Evolutionary conservation across 2,113 vertebrate species (phyloP).

Genomic region (Atherinomorus stipes): DNA sequence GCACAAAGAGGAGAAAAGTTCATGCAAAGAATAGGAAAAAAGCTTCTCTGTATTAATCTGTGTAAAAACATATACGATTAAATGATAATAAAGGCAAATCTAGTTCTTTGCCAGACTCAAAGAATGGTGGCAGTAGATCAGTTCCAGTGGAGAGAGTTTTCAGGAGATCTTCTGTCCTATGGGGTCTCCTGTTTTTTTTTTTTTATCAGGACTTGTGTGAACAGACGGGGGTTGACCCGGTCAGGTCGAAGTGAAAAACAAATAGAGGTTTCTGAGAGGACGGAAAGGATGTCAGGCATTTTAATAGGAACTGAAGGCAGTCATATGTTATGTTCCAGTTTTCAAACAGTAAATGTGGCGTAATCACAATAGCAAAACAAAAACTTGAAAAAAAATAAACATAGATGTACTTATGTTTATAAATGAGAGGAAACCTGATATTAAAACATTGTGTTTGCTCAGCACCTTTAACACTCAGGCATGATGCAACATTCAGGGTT

Average conservation of each 20-base stretch:
- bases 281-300: slow-evolving; percentile 35
- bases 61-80: background rate
- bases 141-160: background rate
- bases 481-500: background rate
- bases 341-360: background rate
- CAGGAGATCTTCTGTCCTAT: slow-evolving; percentile 15
- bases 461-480: background rate
- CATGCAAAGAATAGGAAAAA: background rate
- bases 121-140: background rate
- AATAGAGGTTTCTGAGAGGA: slow-evolving; percentile 39
- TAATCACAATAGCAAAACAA: background rate
- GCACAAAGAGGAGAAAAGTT: background rate
- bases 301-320: slow-evolving; percentile 11
- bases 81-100: background rate
- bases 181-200: background rate
- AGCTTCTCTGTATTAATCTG: background rate
- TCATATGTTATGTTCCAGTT: slow-evolving; percentile 4
- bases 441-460: background rate
- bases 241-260: slow-evolving; percentile 32
- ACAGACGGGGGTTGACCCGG: slow-evolving; percentile 10
- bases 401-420: background rate
- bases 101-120: background rate
- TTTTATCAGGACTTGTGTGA: slow-evolving; percentile 44
- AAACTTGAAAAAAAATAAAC: too few species aligned
- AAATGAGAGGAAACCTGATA: background rate